These are phyloP conservation scores for Pteruthius melanotis DNA, from an alignment of 2,113 vertebrate genomes.

Conservation along the genomic window DNA sequence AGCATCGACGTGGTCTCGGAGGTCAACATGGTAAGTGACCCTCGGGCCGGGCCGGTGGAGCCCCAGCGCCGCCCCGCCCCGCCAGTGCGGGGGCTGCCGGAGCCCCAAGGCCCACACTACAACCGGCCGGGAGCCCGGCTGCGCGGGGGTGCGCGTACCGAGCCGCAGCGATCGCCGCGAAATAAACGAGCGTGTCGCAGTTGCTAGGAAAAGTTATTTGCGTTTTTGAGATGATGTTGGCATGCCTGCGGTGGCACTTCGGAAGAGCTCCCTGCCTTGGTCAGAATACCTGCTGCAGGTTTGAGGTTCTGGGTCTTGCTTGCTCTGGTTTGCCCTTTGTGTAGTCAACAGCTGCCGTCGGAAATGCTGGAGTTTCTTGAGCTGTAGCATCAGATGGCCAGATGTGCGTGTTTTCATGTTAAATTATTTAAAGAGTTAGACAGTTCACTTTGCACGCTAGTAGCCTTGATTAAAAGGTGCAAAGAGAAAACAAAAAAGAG, in stretches of 20 bases:
- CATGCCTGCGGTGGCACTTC: accelerated
- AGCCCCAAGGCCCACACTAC: background rate
- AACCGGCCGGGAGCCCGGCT: background rate
- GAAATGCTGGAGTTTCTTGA: background rate
- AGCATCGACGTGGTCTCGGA: conserved; percentile 95
- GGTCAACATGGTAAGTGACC: conserved; percentile 93
- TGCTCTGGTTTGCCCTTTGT: background rate
- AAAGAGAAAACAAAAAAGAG: background rate
- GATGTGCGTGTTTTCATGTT: background rate
- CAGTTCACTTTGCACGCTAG: background rate
- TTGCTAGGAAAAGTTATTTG: background rate
- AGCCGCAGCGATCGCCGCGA: accelerated
- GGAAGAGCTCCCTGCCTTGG: background rate
- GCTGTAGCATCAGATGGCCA: background rate
- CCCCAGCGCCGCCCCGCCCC: background rate
- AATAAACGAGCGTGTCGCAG: background rate
- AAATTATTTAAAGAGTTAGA: background rate
- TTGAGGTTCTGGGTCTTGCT: background rate
- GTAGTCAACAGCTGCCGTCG: background rate
- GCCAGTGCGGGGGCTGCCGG: background rate
- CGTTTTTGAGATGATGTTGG: background rate
- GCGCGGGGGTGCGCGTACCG: background rate
- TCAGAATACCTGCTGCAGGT: background rate
- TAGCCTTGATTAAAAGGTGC: background rate
- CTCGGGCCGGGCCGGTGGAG: background rate